phyloP scores from a whole-genome alignment of 2,113 vertebrate species.

The Oenanthe oenanthe region DNA sequence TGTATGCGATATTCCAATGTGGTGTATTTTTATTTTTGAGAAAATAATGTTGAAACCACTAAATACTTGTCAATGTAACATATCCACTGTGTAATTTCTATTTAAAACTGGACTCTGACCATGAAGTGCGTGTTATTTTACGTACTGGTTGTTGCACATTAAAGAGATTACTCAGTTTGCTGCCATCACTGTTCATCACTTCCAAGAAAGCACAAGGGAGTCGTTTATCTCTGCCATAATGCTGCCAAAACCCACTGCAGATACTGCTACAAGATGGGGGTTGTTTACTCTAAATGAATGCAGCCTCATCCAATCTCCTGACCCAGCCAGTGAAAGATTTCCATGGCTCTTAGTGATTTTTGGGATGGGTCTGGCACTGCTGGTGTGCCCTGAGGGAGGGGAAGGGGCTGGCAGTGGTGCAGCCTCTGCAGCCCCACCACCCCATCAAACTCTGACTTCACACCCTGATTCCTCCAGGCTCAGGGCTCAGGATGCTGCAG shows the following conservation, averaged over 20 bases:
- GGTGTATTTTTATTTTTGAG: constrained; percentile 70
- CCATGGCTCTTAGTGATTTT: neutral
- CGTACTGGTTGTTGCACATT: constrained; percentile 66
- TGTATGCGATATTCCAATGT: constrained; percentile 58
- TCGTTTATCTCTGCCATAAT: neutral
- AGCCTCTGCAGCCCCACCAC: neutral
- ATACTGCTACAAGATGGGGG: accelerated
- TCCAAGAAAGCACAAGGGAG: neutral
- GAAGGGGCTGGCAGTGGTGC: neutral
- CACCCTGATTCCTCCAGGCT: neutral
- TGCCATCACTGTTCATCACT: neutral
- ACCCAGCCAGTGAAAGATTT: neutral
- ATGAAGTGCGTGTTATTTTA: constrained; percentile 52
- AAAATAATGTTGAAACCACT: constrained; percentile 51
- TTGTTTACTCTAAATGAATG: neutral
- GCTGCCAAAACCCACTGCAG: neutral
- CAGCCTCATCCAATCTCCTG: neutral
- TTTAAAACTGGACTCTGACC: constrained; percentile 40
- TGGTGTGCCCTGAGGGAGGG: neutral
- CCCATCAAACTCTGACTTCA: accelerated
- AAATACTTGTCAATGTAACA: constrained; percentile 55
- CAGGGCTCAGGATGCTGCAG: neutral
- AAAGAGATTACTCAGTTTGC: constrained; percentile 58
- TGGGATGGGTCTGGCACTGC: neutral
- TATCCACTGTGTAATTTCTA: constrained; percentile 45